Percentiles rank a stretch among this genome's conserved stretches.
phyloP scores from a whole-genome alignment of 1,140 invertebrate species.

The Hylaeus volcanicus region DNA sequence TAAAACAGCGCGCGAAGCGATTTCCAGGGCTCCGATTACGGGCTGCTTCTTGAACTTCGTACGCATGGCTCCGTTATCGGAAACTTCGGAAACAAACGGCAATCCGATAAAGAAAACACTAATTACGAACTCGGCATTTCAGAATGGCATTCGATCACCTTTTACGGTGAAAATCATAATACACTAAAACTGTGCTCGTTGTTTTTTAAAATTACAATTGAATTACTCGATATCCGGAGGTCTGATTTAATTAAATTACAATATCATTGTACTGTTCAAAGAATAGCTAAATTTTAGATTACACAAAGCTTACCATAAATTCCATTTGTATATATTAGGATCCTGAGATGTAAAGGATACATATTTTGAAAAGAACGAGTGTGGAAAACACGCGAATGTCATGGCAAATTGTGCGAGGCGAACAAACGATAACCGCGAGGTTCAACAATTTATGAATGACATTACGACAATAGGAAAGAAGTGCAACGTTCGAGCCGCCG shows the following conservation, averaged over 20 bases:
- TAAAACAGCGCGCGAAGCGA: not conserved
- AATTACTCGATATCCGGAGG: no score
- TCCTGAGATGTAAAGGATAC: no score
- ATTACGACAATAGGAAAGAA: not conserved
- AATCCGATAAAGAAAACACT: constrained; percentile 6
- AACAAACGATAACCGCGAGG: no score
- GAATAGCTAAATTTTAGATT: no score
- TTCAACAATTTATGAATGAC: not conserved
- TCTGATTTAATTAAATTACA: no score
- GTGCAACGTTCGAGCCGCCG: not conserved
- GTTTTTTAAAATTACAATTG: no score
- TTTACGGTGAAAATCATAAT: not conserved
- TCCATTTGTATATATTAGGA: no score
- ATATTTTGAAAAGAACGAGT: no score
- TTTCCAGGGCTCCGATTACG: not conserved
- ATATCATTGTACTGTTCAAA: no score
- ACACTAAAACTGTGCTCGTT: not conserved
- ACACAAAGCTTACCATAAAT: no score
- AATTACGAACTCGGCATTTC: not conserved
- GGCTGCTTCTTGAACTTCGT: constrained; percentile 19
- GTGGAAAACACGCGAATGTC: no score
- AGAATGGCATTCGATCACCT: not conserved
- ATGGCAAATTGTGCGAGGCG: no score
- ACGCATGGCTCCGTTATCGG: constrained; percentile 2
- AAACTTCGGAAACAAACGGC: constrained; percentile 13